Evolutionary conservation across 2,797 vertebrate species (phyloP), one percentile per base, ranked within the genome.

Genomic region (Vireo griseus): DNA sequence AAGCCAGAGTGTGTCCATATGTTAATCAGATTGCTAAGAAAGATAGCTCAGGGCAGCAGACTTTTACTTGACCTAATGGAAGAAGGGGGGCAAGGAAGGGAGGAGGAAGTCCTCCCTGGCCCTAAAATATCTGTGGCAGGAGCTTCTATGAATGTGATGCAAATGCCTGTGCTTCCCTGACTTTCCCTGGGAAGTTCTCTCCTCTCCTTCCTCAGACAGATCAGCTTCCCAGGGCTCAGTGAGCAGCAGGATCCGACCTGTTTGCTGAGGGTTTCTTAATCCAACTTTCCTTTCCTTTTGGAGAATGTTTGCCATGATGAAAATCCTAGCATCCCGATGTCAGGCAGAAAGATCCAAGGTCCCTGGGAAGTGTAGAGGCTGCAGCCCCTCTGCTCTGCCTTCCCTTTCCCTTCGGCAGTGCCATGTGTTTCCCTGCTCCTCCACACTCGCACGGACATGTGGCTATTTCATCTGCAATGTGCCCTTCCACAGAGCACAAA

Each of bases 1-100:
- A 76, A 96, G 90, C 62, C 28, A 47, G 95, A 96, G 94, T 86
- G 88, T 93, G 94, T 91, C 97, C 97, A 97, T 97, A 97, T 98
- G 97, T 96, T 95, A 90, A 96, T 97, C 94, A 96, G 96, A 97
- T 96, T 81, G 83, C 57, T 62, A 62, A 73, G 89, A 44, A 73
- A 97, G 96, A 96, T 95, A 88, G 91, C 94, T 96, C 42, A 88
- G 95, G 93, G 96, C 97, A 95, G 87, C n/a, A 94, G 86, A 51
- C 84, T 93, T 91, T 61, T 51, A 54, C 93, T 95, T 92, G 82
- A 91, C 45, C 24, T 94, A 19, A 39, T 90, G 33, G 25, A 8
- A 55, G 92, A 88, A 78, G 33, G 28, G 51, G 37, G 59, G 26
- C 24, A 26, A 90, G 72, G 68, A 76, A 87, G n/a, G 67, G 63